Evolutionary conservation across 2,113 vertebrate species (phyloP).

Genomic region (Siphamia tubifer): DNA sequence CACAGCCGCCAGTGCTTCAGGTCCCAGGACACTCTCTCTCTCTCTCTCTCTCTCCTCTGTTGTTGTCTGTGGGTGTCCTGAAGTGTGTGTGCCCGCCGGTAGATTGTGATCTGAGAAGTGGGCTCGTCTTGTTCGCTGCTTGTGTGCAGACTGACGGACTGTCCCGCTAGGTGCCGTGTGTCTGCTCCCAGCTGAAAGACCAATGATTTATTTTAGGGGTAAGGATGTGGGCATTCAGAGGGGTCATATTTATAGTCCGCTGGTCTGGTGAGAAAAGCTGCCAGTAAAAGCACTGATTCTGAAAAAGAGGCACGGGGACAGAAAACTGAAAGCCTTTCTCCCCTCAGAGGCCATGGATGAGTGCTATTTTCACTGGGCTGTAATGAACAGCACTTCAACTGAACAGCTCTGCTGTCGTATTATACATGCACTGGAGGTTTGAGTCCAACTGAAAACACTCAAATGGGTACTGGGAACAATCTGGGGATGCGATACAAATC

Average conservation of each 20-base stretch:
- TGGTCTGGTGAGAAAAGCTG: slow-evolving; percentile 67
- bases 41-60: no score
- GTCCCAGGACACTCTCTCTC: slow-evolving; percentile 45
- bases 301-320: slow-evolving; percentile 62
- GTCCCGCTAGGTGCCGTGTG: slow-evolving; percentile 59
- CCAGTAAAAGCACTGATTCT: slow-evolving; percentile 71
- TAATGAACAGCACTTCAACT: slow-evolving; percentile 58
- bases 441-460: not conserved
- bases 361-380: slow-evolving; percentile 63
- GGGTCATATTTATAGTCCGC: slow-evolving; percentile 77
- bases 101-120: slow-evolving; percentile 40
- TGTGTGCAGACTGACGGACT: slow-evolving; percentile 28
- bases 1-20: slow-evolving; percentile 10
- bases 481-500: no score
- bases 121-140: slow-evolving; percentile 39
- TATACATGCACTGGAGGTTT: slow-evolving; percentile 19
- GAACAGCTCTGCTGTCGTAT: slow-evolving; percentile 41
- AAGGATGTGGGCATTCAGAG: slow-evolving; percentile 81
- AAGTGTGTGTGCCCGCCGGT: slow-evolving; percentile 15
- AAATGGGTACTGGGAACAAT: no score
- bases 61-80: slow-evolving; percentile 38
- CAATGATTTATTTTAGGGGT: slow-evolving; percentile 73
- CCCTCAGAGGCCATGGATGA: slow-evolving; percentile 49
- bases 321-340: slow-evolving; percentile 63
- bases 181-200: slow-evolving; percentile 57